Evolutionary conservation across 2,888 invertebrate species (phyloP), one percentile per base, ranked within the genome.

Genomic region (Eugnorisma glareosa): DNA sequence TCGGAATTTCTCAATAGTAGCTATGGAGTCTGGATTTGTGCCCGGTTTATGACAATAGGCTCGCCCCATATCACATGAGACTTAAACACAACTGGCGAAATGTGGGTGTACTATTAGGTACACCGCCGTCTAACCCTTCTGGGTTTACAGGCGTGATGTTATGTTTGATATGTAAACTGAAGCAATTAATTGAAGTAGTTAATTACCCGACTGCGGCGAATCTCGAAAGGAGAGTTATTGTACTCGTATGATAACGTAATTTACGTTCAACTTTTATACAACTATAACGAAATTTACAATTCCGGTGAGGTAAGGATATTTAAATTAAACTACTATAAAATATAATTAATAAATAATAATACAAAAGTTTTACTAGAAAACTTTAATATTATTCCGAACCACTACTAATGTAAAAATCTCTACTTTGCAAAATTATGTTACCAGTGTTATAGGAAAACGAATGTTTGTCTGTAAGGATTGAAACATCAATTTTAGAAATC

Each of bases 401-500:
- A 54, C n/a, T n/a, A 2, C 0, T n/a, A 13, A n/a, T 6, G n/a
- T n/a, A 54, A 11, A 24, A 54, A 54, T n/a, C 0, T 54, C 5
- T 5, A 51, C 15, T 15, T 28, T 1, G 28, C 13, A 54, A 24
- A 51, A 51, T n/a, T n/a, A 57, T 28, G 13, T 28, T 31, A n/a
- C n/a, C 15, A 18, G 18, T 5, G 28, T 18, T 18, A 31, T 15
- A 31, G 7, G 57, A 15, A 57, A 57, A 57, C 1, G 0, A 31
- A 31, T 59, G 18, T 10, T 31, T 31, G 1, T 31, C 21, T 31
- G 1, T 40, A 24, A 57, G 35, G 13, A 72, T 21, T 37, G 28
- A 4, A 74, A 31, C 8, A 75, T 35, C 24, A 45, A 63, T 21
- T 40, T 64, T 82, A 82, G 66, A 75, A 82, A 79, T 67, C 37